phyloP scores from a whole-genome alignment of 2,113 vertebrate species.

The Paraplagusia blochii region DNA sequence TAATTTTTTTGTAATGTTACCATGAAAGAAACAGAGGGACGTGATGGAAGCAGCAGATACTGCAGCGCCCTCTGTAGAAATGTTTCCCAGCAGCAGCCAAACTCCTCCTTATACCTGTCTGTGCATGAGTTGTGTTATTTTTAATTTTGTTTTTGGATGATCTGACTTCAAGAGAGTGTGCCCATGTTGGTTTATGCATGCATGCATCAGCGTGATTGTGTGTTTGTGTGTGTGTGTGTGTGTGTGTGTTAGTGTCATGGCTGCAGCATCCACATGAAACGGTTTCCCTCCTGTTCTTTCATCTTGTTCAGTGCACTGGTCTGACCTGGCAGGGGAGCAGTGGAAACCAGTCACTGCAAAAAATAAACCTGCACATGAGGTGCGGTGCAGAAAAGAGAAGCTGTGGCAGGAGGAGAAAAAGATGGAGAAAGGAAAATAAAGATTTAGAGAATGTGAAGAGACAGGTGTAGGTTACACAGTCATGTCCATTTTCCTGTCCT shows the following conservation, averaged over 20 bases:
- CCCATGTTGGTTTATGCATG: constrained; percentile 10
- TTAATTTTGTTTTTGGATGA: background rate
- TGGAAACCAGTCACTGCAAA: constrained; percentile 52
- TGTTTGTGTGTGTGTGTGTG: constrained; percentile 11
- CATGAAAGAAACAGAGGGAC: constrained; percentile 29
- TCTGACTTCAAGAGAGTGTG: constrained; percentile 21
- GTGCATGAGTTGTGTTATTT: background rate
- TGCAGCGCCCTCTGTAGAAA: background rate
- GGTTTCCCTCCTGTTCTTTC: constrained; percentile 73
- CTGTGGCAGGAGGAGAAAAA: background rate
- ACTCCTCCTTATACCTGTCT: too few relatives aligned
- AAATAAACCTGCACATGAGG: constrained; percentile 37
- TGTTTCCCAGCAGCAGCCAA: too few relatives aligned
- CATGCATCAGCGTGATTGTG: background rate
- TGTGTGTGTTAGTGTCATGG: constrained; percentile 13
- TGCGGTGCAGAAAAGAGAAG: constrained; percentile 7
- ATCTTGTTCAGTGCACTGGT: constrained; percentile 65
- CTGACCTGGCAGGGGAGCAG: constrained; percentile 57
- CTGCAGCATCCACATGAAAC: constrained; percentile 67
- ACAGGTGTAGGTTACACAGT: background rate
- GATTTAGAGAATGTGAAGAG: background rate
- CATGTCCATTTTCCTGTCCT: too few relatives aligned
- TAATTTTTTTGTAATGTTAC: constrained; percentile 20
- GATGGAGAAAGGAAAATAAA: background rate
- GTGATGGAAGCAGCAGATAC: constrained; percentile 28